phyloP scores from a whole-genome alignment of 2,797 vertebrate genomes.

The Loris lydekkerianus region DNA sequence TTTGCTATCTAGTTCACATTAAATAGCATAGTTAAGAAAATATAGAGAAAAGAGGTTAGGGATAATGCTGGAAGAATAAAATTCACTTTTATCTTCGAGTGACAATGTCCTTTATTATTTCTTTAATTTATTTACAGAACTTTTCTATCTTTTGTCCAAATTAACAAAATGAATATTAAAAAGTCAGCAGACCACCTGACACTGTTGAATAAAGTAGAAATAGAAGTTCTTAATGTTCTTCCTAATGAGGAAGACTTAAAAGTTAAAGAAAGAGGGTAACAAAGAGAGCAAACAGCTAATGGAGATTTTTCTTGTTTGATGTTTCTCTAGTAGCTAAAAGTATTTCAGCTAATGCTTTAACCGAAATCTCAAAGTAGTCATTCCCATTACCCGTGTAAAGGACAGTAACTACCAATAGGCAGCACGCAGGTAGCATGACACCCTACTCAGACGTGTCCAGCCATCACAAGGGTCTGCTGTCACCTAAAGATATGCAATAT shows the following conservation, averaged over 20 bases:
- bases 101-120: slow-evolving; percentile 56
- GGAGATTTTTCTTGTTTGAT: neutral
- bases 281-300: neutral
- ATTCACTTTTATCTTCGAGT: slow-evolving; percentile 16
- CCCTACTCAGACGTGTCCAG: neutral
- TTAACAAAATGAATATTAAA: slow-evolving; percentile 59
- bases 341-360: slow-evolving; percentile 1
- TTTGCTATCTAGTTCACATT: slow-evolving; percentile 20
- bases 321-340: neutral
- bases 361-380: neutral
- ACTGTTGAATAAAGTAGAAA: slow-evolving; percentile 36
- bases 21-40: slow-evolving; percentile 46
- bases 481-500: neutral
- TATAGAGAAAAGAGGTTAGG: slow-evolving; percentile 34
- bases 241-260: neutral
- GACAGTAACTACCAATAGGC: neutral
- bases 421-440: neutral
- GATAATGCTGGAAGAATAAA: slow-evolving; percentile 37
- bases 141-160: slow-evolving; percentile 32
- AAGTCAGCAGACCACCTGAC: slow-evolving; percentile 21
- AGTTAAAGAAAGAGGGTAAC: neutral
- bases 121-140: slow-evolving; percentile 28
- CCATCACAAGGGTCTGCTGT: neutral
- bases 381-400: neutral
- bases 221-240: neutral